These are phyloP conservation scores for Helicoverpa assulta DNA, from an alignment of 2,888 invertebrate genomes.

Conservation along the genomic window DNA sequence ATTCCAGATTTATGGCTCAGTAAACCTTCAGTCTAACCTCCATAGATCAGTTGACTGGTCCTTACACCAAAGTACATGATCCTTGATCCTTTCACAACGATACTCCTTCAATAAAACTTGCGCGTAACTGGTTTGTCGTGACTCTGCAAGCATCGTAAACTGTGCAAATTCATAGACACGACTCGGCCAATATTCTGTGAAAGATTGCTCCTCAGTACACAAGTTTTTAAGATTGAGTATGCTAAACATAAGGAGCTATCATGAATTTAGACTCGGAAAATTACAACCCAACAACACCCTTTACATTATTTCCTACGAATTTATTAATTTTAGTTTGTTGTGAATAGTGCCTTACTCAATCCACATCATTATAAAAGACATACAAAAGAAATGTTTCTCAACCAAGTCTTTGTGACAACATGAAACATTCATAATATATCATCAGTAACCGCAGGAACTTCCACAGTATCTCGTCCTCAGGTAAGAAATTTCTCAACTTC, in stretches of 20 bases:
- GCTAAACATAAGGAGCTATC: not conserved
- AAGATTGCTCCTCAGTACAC: constrained; percentile 6
- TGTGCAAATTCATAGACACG: constrained; percentile 51
- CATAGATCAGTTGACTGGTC: not conserved
- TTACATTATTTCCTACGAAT: no score
- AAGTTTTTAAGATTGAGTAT: not conserved
- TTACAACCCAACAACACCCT: not conserved
- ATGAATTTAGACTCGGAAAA: not conserved
- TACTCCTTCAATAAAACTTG: constrained; percentile 24
- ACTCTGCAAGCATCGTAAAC: constrained; percentile 35
- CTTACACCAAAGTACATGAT: constrained; percentile 4
- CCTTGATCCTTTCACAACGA: constrained; percentile 9
- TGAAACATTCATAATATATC: no score
- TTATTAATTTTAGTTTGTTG: no score
- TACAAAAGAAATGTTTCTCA: no score
- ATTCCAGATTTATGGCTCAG: not conserved
- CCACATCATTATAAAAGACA: no score
- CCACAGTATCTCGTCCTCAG: not conserved
- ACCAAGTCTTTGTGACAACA: no score
- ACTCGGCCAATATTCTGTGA: constrained; percentile 13
- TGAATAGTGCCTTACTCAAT: no score
- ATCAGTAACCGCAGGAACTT: no score
- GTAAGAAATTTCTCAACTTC: constrained; percentile 22
- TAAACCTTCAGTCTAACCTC: constrained; percentile 3
- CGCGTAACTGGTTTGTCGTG: constrained; percentile 28